Conservation (phyloP, 2,113 vertebrate species). For the Hippopotamus amphibius region DNA sequence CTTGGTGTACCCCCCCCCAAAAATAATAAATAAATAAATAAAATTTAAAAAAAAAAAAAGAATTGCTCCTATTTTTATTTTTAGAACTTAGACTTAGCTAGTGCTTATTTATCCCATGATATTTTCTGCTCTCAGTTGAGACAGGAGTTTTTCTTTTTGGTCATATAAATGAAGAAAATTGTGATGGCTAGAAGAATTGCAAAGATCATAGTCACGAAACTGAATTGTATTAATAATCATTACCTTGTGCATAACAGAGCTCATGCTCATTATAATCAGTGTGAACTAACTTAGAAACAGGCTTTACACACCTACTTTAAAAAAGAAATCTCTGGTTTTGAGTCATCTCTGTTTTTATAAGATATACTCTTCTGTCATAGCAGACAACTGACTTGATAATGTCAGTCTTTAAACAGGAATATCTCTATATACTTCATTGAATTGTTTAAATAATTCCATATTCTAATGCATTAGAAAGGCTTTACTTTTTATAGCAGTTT, state of each 20-base stretch:
- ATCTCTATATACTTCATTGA: not conserved
- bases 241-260: not conserved
- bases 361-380: not conserved
- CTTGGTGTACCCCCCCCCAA: too few species aligned
- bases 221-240: conserved; percentile 11
- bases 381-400: not conserved
- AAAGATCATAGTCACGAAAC: not conserved
- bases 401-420: not conserved
- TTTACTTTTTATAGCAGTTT: conserved; percentile 50
- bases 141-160: not conserved
- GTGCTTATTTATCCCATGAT: not conserved
- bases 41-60: not conserved
- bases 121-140: not conserved
- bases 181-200: not conserved
- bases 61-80: not conserved
- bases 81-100: not conserved
- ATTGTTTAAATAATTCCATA: not conserved
- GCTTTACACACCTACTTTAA: conserved; percentile 34
- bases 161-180: not conserved
- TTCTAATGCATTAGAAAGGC: not conserved
- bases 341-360: not conserved
- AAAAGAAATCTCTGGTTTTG: not conserved
- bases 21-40: too few species aligned
- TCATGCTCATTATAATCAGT: not conserved
- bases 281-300: not conserved